phyloP scores from a whole-genome alignment of 1,140 invertebrate genomes.

The Cydia pomonella region DNA sequence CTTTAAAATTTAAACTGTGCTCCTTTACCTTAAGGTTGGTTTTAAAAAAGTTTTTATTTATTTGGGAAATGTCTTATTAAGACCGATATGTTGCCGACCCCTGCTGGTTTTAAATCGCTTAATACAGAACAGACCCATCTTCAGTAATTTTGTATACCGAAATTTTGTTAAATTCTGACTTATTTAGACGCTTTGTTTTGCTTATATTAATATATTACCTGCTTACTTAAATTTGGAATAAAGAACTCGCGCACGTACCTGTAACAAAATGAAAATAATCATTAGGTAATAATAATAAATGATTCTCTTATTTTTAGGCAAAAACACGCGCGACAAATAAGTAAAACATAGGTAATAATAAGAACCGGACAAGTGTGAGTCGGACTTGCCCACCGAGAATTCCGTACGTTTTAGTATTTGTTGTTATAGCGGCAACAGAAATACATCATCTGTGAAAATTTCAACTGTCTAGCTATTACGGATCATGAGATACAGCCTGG shows the following conservation, averaged over 20 bases:
- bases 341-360: too few species aligned
- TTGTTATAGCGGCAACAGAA: too few species aligned
- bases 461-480: too few species aligned
- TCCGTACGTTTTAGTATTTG: too few species aligned
- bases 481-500: too few species aligned
- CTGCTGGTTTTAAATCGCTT: slow-evolving; percentile 16
- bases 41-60: neutral
- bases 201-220: neutral
- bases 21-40: neutral
- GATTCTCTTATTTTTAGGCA: too few species aligned
- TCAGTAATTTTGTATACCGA: neutral
- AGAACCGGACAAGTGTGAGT: too few species aligned
- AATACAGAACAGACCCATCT: slow-evolving; percentile 2
- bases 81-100: slow-evolving; percentile 6
- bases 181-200: too few species aligned
- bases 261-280: neutral
- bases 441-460: too few species aligned
- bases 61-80: neutral
- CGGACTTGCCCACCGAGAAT: too few species aligned
- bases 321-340: too few species aligned
- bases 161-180: neutral
- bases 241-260: neutral
- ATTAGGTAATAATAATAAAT: too few species aligned
- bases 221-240: neutral
- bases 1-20: neutral